Base-by-base conservation (phyloP, 2,113 vertebrate genomes). In the Cinclus mexicanus region DNA sequence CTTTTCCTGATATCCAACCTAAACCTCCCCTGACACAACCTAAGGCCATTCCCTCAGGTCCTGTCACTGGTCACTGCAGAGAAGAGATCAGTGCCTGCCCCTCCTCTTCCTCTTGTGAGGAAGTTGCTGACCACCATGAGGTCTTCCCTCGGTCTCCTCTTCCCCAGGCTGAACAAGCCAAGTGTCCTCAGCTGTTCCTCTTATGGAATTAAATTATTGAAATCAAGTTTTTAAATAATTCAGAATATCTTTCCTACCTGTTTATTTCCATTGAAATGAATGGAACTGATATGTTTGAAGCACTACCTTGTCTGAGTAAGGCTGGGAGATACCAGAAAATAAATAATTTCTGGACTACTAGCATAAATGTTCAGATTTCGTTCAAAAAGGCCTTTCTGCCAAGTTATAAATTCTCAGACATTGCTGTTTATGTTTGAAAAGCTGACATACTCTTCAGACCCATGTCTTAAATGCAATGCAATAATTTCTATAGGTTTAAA, bases 381-480 rank as follows among this genome's bases (percentile, higher is more conserved):
- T 85, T 92, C 68, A 95, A 90, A 92, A 90, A 72, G 33, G 4
- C 46, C 14, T 95, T 90, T 93, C 80, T 94, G 92, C 91, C 91
- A 97, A 95, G 65, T 69, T 88, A 76, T 75, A 96, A 92, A 93
- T 90, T 89, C 90, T 95, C 94, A 86, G 89, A 92, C 53, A 23
- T 52, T 55, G 39, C 89, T 94, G 93, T 90, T 95, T 94, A 74
- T 57, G 59, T 65, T 81, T 95, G 84, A 95, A 81, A 94, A 91
- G 44, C 23, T 39, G 83, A 86, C 60, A 25, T 42, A 69, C 28
- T 95, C 75, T 74, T 95, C 14, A 31, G 86, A 75, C 11, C 60
- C 42, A 23, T 41, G 55, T 79, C 89, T 71, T 60, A 72, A 90
- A 70, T 25, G 44, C 68, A 83, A 23, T 56, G n/a, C 42, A 94